Conservation (phyloP, 2,888 invertebrate genomes). For the Carcina quercana region DNA sequence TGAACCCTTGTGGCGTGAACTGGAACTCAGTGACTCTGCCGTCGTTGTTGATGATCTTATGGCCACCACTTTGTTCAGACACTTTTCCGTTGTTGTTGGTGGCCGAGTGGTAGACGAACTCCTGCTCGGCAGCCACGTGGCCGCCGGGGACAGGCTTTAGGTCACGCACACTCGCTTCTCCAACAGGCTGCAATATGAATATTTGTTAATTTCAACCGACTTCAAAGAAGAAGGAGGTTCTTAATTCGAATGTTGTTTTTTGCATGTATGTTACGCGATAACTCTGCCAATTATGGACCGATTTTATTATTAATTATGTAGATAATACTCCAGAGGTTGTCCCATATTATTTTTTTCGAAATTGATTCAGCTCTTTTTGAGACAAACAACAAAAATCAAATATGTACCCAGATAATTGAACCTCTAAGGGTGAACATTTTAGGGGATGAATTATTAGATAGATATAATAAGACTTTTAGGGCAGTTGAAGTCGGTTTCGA, state of each 20-base stretch:
- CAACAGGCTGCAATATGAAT: slow-evolving; percentile 20
- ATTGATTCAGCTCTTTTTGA: too few species aligned
- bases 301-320: not conserved
- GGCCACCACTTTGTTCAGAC: slow-evolving; percentile 72
- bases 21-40: slow-evolving; percentile 78
- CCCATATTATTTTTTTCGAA: too few species aligned
- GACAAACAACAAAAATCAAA: too few species aligned
- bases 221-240: not conserved
- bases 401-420: too few species aligned
- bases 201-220: not conserved
- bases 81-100: slow-evolving; percentile 76
- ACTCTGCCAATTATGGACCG: too few species aligned
- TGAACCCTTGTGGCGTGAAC: slow-evolving; percentile 30
- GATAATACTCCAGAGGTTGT: not conserved
- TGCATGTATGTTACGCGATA: too few species aligned
- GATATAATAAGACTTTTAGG: too few species aligned
- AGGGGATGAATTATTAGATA: too few species aligned
- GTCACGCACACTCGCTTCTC: slow-evolving; percentile 24
- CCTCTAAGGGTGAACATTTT: too few species aligned
- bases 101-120: slow-evolving; percentile 76
- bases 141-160: slow-evolving; percentile 36
- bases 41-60: slow-evolving; percentile 81
- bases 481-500: too few species aligned
- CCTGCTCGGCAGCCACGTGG: slow-evolving; percentile 73
- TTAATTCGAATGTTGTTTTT: too few species aligned